Conservation (phyloP, 64 coral and sea anemone genomes). For the Actinia equina region DNA sequence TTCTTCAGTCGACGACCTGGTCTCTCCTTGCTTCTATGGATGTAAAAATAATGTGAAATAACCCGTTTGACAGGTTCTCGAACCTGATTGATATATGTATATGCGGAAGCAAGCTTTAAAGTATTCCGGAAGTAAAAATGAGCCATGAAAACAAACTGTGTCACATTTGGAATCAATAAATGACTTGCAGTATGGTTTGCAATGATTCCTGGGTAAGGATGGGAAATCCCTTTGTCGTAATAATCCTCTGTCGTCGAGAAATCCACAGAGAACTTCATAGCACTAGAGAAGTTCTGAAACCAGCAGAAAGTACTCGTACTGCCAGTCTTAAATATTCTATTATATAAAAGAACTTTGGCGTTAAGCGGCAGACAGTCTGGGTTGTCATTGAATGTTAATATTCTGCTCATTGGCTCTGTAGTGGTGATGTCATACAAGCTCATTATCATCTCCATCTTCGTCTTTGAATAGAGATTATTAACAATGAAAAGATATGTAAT, state of each 20-base stretch:
- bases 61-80: conserved; percentile 66
- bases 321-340: conserved; percentile 92
- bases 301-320: conserved; percentile 67
- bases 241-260: conserved; percentile 77
- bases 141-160: conserved; percentile 77
- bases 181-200: conserved; percentile 48
- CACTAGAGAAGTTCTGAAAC: conserved; percentile 39
- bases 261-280: conserved; percentile 11
- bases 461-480: no score
- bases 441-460: no score
- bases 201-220: conserved; percentile 65
- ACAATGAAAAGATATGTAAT: no score
- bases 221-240: conserved; percentile 46
- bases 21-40: conserved; percentile 43
- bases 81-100: conserved; percentile 90
- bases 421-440: not conserved
- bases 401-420: not conserved
- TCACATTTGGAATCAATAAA: conserved; percentile 17
- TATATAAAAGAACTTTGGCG: conserved; percentile 75
- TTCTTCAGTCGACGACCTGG: conserved; percentile 44
- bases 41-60: conserved; percentile 82
- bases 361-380: conserved; percentile 54
- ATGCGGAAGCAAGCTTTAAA: conserved; percentile 39
- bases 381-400: conserved; percentile 7
- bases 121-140: conserved; percentile 75